Base-by-base conservation (phyloP, 1,140 invertebrate species). In the Pseudachorutes palmiensis region DNA sequence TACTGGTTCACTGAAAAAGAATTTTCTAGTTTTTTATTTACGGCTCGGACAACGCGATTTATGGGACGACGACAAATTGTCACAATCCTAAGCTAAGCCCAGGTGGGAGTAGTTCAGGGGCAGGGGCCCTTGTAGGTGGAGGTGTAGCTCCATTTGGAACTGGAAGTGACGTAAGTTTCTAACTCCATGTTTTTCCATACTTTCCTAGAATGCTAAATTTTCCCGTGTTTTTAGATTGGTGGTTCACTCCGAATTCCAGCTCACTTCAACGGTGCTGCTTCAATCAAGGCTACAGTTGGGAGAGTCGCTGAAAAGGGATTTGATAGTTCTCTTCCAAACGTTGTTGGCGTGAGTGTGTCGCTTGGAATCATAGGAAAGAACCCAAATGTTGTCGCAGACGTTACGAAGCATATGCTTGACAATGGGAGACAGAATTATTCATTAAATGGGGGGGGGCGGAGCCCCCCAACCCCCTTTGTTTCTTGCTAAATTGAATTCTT, bases 101-200 rank as follows among this genome's bases (percentile, higher is more conserved):
- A 19, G 72, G 72, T 16, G 72, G 72, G 12, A 72, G 64, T 0
- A 67, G 65, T 9, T 62, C 67, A 58, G 72, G 72, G 3, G 69
- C 72, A 5, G 72, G 70, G 16, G 49, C 67, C 14, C 62, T 72
- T 14, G 67, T 72, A 1, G 70, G 70, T 5, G n/a, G 41, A 26
- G 22, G 62, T 57, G 70, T 67, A 1, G 62, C 63, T 14, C 16
- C 65, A 1, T 69, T 72, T 61, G 70, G 70, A 22, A 72, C 67
- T 55, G 68, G 68, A 29, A 65, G 88, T 1, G 92, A 95, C 76
- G 51, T 55, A 26, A 41, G 5, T 86, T 51, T 51, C 3, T 45
- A 30, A n/a, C n/a, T n/a, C n/a, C n/a, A n/a, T n/a, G n/a, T n/a
- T n/a, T n/a, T n/a, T n/a, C n/a, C n/a, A n/a, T n/a, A n/a, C n/a